phyloP scores from a whole-genome alignment of 2,888 invertebrate genomes.

The Tachina grossa region DNA sequence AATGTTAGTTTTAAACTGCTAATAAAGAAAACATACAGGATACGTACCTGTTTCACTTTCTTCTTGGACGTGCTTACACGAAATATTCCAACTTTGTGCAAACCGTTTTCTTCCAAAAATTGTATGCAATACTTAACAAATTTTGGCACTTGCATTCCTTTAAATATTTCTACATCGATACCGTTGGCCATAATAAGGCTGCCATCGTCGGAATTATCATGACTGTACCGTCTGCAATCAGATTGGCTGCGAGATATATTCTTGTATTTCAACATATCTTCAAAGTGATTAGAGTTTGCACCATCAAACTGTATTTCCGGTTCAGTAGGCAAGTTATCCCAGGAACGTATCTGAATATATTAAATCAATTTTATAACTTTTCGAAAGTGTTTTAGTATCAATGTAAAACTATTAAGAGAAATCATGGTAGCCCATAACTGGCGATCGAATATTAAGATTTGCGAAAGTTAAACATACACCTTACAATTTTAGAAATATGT shows the following conservation, averaged over 20 bases:
- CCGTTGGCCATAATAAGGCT: conserved; percentile 83
- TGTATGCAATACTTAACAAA: conserved; percentile 91
- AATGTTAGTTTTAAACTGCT: neutral
- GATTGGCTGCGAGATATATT: conserved; percentile 84
- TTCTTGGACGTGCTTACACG: conserved; percentile 96
- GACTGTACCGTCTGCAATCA: conserved; percentile 82
- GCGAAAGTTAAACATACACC: too few relatives aligned
- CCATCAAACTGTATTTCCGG: conserved; percentile 26
- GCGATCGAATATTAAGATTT: too few relatives aligned
- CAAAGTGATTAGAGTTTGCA: conserved; percentile 32
- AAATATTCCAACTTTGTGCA: conserved; percentile 94
- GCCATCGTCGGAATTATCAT: conserved; percentile 77
- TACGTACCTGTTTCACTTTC: conserved; percentile 91
- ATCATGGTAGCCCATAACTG: too few relatives aligned
- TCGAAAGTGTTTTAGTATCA: neutral
- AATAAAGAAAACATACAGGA: neutral
- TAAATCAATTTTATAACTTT: neutral
- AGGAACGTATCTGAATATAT: conserved; percentile 88
- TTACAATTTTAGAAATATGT: too few relatives aligned
- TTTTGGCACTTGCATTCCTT: conserved; percentile 85
- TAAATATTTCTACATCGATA: conserved; percentile 76
- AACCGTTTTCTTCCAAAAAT: conserved; percentile 91
- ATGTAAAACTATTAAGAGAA: neutral
- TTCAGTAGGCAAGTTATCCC: conserved; percentile 86
- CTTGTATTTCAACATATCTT: conserved; percentile 83